phyloP scores from a whole-genome alignment of 2,797 vertebrate genomes.

The Cygnus olor region DNA sequence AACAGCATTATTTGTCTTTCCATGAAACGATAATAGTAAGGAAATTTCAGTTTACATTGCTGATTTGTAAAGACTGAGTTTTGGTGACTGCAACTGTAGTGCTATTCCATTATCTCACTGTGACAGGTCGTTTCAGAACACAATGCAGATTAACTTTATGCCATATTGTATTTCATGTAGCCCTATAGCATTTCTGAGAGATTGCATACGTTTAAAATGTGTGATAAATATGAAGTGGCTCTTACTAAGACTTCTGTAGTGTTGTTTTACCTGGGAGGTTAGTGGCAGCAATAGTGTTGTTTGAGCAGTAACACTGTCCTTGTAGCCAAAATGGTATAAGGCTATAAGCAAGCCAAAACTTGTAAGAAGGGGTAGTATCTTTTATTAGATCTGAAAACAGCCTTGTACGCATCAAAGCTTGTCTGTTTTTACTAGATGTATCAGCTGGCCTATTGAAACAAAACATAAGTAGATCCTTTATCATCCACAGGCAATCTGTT shows the following conservation, averaged over 20 bases:
- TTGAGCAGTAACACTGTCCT: slow-evolving; percentile 8
- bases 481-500: slow-evolving; percentile 43
- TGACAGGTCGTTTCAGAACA: neutral
- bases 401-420: slow-evolving; percentile 60
- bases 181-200: neutral
- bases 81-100: neutral
- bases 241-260: neutral
- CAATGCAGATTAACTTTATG: neutral
- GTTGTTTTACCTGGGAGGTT: slow-evolving; percentile 5
- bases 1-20: neutral
- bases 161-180: neutral
- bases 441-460: slow-evolving; percentile 30
- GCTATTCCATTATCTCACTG: neutral
- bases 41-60: neutral
- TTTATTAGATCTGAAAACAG: slow-evolving; percentile 61
- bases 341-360: slow-evolving; percentile 33
- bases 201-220: neutral
- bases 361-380: slow-evolving; percentile 32
- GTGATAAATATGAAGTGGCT: neutral
- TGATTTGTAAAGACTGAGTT: neutral
- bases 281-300: neutral
- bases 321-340: neutral
- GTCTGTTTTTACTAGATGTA: slow-evolving; percentile 39
- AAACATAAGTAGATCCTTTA: slow-evolving; percentile 10
- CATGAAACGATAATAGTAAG: neutral